These are phyloP conservation scores for Malthinus seriepunctatus DNA, from an alignment of 2,888 invertebrate genomes.

Conservation along the genomic window DNA sequence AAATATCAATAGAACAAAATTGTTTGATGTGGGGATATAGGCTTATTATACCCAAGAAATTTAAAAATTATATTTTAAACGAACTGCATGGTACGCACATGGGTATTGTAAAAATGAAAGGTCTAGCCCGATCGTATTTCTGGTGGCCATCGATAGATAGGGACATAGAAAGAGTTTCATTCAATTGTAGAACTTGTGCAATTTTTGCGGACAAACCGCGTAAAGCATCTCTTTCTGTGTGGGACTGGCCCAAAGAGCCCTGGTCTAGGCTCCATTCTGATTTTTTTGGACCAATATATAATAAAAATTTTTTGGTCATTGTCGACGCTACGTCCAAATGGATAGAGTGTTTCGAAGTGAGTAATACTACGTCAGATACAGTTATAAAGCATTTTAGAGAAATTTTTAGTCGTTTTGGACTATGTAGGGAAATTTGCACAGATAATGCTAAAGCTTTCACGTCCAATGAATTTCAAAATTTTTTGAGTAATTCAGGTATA, in stretches of 20 bases:
- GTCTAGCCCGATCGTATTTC: background rate
- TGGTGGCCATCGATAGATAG: too few relatives aligned
- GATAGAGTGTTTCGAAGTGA: background rate
- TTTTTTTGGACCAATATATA: background rate
- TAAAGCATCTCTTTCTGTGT: too few relatives aligned
- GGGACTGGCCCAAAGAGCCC: too few relatives aligned
- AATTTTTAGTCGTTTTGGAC: background rate
- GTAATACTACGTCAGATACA: background rate
- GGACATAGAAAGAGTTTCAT: too few relatives aligned
- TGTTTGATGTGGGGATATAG: background rate
- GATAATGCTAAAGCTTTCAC: background rate
- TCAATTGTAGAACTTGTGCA: too few relatives aligned
- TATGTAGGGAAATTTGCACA: background rate
- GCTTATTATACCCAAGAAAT: too few relatives aligned
- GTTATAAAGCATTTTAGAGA: background rate
- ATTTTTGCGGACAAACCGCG: too few relatives aligned
- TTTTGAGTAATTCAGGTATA: background rate
- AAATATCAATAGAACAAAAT: too few relatives aligned
- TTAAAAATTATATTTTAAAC: background rate
- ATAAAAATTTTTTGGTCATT: background rate
- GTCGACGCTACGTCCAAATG: background rate
- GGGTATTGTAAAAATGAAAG: background rate
- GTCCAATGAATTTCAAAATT: background rate
- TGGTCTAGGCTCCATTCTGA: background rate
- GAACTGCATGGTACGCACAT: background rate